Percentiles rank a stretch among this genome's conserved stretches.
Conservation (phyloP, 64 coral and sea anemone genomes). For the Porites australiensis region DNA sequence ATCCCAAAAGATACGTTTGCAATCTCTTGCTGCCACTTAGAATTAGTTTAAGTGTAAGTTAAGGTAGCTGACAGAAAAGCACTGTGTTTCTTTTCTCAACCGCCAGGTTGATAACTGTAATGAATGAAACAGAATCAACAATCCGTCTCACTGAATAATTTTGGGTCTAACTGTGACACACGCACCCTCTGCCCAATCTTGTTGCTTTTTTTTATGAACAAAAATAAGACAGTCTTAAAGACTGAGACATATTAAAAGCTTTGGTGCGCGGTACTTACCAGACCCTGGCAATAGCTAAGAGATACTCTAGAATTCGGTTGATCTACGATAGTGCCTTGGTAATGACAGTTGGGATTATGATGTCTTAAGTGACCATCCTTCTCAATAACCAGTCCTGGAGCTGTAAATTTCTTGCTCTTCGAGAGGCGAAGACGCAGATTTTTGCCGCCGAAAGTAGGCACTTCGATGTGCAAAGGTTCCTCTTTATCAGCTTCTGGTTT, state of each 20-base stretch:
- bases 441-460: slow-evolving; percentile 44
- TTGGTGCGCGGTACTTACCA: slow-evolving; percentile 50
- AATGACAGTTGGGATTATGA: slow-evolving; percentile 63
- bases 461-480: slow-evolving; percentile 29
- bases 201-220: background rate
- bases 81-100: no score
- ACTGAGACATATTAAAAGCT: no score
- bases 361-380: slow-evolving; percentile 9
- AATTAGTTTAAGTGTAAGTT: no score
- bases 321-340: slow-evolving; percentile 57
- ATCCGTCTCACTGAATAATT: no score
- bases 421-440: slow-evolving; percentile 60
- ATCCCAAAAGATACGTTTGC: no score
- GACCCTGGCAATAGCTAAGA: slow-evolving; percentile 72
- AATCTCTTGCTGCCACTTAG: no score
- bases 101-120: no score
- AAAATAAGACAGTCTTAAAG: background rate
- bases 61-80: no score
- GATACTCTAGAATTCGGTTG: slow-evolving; percentile 57
- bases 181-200: background rate
- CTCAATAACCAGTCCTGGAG: slow-evolving; percentile 64
- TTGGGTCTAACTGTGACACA: no score
- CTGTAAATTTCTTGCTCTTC: slow-evolving; percentile 40
- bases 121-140: background rate
- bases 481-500: background rate